Base-by-base conservation (phyloP, 2,888 invertebrate species). In the Myopa testacea region DNA sequence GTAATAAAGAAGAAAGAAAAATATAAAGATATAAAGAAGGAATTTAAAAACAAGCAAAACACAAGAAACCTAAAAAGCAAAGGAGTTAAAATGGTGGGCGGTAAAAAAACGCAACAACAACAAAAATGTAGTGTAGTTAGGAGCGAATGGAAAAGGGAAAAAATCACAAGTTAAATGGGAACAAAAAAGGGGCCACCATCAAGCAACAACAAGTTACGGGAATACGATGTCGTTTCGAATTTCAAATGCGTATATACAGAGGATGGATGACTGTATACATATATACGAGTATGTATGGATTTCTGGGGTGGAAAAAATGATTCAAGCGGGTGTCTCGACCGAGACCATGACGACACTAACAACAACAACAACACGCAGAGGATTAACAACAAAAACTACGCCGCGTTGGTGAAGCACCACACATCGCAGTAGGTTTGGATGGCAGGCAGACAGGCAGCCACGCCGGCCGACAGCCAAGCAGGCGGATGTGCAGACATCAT, bases 241-340 rank as follows among this genome's bases (percentile, higher is more conserved):
- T 50, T 73, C 73, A 67, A 62, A 52, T 52, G 12, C n/a, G 26
- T 45, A 12, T n/a, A 3, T 58, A 58, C 52, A 52, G 14, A 52
- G 26, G 26, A 26, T 26, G 26, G 26, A 26, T 26, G 26, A 26
- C 26, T 26, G 26, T 14, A 52, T 52, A 52, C 3, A 14, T 52
- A 52, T 26, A 26, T 26, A 26, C 2, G 2, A 26, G 1, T 26
- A 26, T 26, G 26, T 26, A 26, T 45, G 19, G 8, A 74, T 70
- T 77, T 68, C 75, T 80, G 80, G 80, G 80, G 80, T 78, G 78
- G 75, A 78, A 78, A 76, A 37, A 19, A 68, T 60, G 14, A 75
- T 60, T 60, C 58, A 75, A 75, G 69, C 68, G 75, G 75, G 75
- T 75, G 75, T 40, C 68, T 58, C 75, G 74, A 65, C 52, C 34